phyloP scores from a whole-genome alignment of 2,113 vertebrate species.

The Pomatostomus ruficeps region DNA sequence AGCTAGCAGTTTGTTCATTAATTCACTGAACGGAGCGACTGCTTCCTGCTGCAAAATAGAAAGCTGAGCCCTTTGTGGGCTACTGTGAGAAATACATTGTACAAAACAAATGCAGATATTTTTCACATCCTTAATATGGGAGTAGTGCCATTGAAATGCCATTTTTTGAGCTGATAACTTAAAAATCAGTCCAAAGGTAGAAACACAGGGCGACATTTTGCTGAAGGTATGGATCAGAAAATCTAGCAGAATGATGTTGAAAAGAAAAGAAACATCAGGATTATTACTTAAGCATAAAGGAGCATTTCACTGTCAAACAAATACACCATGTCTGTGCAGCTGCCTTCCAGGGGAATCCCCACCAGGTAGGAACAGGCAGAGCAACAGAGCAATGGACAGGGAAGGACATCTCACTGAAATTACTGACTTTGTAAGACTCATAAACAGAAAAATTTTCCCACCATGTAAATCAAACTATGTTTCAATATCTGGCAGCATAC shows the following conservation, averaged over 20 bases:
- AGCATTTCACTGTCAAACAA: background rate
- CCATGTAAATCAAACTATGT: background rate
- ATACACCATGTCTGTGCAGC: accelerated
- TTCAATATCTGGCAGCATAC: background rate
- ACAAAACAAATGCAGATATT: background rate
- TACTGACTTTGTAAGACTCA: background rate
- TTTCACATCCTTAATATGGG: background rate
- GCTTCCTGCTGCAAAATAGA: background rate
- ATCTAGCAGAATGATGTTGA: background rate
- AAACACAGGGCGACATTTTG: background rate
- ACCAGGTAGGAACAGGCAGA: background rate
- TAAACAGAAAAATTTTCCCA: background rate
- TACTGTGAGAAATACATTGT: background rate
- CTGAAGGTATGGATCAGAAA: background rate
- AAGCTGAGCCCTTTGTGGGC: background rate
- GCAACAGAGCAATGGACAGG: background rate
- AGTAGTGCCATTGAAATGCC: background rate
- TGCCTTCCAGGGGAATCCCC: background rate
- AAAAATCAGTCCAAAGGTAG: background rate
- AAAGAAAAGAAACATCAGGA: background rate
- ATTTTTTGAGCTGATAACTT: background rate
- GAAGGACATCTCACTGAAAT: background rate
- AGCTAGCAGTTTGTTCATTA: background rate
- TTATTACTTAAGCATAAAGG: background rate
- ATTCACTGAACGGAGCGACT: background rate